A percentile compares a stretch with the other conserved stretches of the same genome.
phyloP scores from a whole-genome alignment of 1,140 invertebrate genomes.

The Trichomalopsis sarcophagae region DNA sequence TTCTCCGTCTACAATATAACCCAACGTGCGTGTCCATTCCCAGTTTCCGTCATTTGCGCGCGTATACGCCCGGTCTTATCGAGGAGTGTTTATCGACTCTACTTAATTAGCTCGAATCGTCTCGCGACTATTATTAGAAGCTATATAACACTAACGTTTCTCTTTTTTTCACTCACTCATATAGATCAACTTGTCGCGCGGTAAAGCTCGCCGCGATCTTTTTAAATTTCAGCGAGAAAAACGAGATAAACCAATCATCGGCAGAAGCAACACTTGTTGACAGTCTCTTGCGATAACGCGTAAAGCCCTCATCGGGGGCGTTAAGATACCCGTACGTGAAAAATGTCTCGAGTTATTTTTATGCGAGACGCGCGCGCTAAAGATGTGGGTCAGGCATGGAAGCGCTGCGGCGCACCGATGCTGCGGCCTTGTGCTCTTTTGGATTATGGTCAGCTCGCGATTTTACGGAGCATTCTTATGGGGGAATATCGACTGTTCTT shows the following conservation, averaged over 20 bases:
- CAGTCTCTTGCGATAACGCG: not conserved
- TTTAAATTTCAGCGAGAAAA: not conserved
- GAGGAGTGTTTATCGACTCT: not conserved
- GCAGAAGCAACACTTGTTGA: conserved; percentile 11
- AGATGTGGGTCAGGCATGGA: conserved; percentile 40
- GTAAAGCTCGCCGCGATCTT: too few species aligned
- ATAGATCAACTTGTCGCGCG: too few species aligned
- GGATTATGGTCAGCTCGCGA: conserved; percentile 17
- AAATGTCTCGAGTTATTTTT: conserved; percentile 39
- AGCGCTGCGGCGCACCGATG: not conserved
- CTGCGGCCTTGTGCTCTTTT: conserved; percentile 43
- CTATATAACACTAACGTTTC: too few species aligned
- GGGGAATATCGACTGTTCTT: too few species aligned
- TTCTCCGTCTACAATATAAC: too few species aligned
- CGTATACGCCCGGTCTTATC: not conserved
- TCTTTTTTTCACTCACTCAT: too few species aligned
- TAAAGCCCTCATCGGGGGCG: not conserved
- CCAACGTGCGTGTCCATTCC: not conserved
- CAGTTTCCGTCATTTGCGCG: not conserved
- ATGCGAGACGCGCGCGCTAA: conserved; percentile 12
- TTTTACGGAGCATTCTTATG: not conserved
- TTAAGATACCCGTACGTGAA: not conserved
- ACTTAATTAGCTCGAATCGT: not conserved
- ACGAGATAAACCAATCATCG: not conserved
- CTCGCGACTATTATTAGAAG: too few species aligned